Base-by-base conservation (phyloP, 1,140 invertebrate species). In the Charaxes varanes region DNA sequence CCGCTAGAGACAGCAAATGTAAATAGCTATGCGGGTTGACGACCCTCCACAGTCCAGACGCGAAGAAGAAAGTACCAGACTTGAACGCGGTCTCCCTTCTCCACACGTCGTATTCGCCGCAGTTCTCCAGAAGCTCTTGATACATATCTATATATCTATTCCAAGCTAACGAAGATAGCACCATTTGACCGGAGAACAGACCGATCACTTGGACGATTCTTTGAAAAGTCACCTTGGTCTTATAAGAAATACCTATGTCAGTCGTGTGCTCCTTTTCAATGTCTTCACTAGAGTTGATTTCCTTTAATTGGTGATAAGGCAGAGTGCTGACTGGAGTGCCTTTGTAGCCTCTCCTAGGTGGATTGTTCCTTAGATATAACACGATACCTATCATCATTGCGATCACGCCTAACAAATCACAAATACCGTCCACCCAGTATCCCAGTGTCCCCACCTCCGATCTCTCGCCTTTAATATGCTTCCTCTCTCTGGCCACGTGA, bases 111-210 rank as follows among this genome's bases (percentile, higher is more conserved):
- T 69, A 85, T n/a, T 87, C 83, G 34, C 86, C 72, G 6, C 87
- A 84, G 7, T 86, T 85, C 60, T 94, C 92, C 6, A 94, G 58
- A 38, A 93, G 74, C 46, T 92, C 87, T 53, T 93, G 91, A 62
- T 94, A 94, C 0, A 92, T 65, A 28, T 89, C 88, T 54, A 94
- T 93, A 44, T 93, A 93, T 6, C 92, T 87, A 83, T 94, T 94
- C 93, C 93, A 94, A 2, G 89, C 88, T 43, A 89, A 78, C 3
- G 92, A 93, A 31, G 90, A 91, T 1, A 93, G 60, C 15, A 92
- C 55, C 49, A 93, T 78, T 60, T 93, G 91, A 2, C 90, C 87
- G 8, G 87, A 87, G 40, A 93, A 89, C 48, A 90, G 86, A 7
- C 89, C 66, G 14, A 92, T 72, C 32, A 91, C 90, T 46, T 88